Percentiles rank a stretch among this genome's conserved stretches.
These are phyloP conservation scores for Leptinotarsa lineolata DNA, from an alignment of 1,140 invertebrate genomes.

Conservation along the genomic window DNA sequence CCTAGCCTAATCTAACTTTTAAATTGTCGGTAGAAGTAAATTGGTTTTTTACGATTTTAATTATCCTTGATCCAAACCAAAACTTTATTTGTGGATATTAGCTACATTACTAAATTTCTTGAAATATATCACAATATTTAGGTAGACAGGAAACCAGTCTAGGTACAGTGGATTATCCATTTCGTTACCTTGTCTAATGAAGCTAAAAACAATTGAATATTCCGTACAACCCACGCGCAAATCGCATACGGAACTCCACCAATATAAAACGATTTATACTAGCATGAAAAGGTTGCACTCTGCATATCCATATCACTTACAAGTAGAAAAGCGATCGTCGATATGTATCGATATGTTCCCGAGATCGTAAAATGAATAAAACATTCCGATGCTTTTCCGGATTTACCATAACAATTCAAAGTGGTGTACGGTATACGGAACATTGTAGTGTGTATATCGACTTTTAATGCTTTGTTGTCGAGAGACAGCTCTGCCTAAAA, in stretches of 20 bases:
- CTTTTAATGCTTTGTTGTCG: constrained; percentile 11
- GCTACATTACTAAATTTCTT: too few species aligned
- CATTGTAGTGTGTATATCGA: constrained; percentile 15
- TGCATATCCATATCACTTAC: constrained; percentile 6
- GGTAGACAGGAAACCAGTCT: too few species aligned
- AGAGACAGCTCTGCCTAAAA: not conserved
- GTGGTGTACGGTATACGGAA: not conserved
- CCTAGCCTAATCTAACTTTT: too few species aligned
- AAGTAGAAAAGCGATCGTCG: not conserved
- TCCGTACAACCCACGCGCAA: not conserved
- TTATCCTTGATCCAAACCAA: too few species aligned
- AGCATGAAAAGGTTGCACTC: not conserved
- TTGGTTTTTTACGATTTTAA: too few species aligned
- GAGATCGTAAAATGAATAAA: constrained; percentile 16
- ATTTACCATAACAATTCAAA: constrained; percentile 18
- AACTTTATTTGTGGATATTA: too few species aligned
- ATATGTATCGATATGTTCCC: constrained; percentile 8
- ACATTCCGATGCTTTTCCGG: constrained; percentile 13
- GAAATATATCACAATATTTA: too few species aligned
- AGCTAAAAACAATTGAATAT: not conserved
- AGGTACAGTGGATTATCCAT: too few species aligned
- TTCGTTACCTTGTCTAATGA: too few species aligned
- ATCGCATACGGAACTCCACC: not conserved
- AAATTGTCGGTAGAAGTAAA: too few species aligned
- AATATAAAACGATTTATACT: constrained; percentile 4